Evolutionary conservation across 2,797 vertebrate genomes (phyloP), one percentile per base, ranked within the genome.

Genomic region (Sparus aurata): DNA sequence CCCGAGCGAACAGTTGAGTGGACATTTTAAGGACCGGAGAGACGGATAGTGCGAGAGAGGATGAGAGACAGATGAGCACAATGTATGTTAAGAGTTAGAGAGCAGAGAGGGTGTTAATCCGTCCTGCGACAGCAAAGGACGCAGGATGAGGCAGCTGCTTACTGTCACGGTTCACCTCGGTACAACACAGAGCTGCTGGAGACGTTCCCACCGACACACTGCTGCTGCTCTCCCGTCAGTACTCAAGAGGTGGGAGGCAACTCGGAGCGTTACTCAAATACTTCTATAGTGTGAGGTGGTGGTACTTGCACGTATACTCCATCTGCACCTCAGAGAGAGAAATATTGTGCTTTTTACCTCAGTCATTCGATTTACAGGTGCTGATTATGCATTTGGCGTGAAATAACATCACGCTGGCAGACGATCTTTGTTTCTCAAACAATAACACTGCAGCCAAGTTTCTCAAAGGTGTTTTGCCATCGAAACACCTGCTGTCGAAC

Each of bases 121-220:
- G 49, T 77, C 43, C 41, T 70, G 46, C 3, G 22, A 46, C 23
- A 41, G 49, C 41, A 17, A 58, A 79, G n/a, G 75, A 66, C 64
- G 54, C 47, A 74, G 87, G 27, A 77, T 3, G 53, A 73, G 63
- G 53, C 47, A 30, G 73, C 87, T 88, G 85, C 59, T 75, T 76
- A 68, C 41, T 17, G 58, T 90, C 81, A 70, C 61, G 16, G 72
- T 25, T 34, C 34, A 34, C 2, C 34, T 34, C 8, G 34, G 34
- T 34, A 34, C 34, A 34, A 34, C 34, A 69, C 64, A 16, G 62
- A 20, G 49, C 27, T n/a, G 54, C 47, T 75, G 67, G 63, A 52
- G n/a, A 60, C 30, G 66, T 38, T 58, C 62, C 57, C 34, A 13
- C 41, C 25, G 5, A 18, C 65, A 25, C 16, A n/a, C 34, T 34